Evolutionary conservation across 35 echinoderm and acorn worm genomes (phyloP), one percentile per base, ranked within the genome.

Genomic region (Hemicentrotus pulcherrimus): DNA sequence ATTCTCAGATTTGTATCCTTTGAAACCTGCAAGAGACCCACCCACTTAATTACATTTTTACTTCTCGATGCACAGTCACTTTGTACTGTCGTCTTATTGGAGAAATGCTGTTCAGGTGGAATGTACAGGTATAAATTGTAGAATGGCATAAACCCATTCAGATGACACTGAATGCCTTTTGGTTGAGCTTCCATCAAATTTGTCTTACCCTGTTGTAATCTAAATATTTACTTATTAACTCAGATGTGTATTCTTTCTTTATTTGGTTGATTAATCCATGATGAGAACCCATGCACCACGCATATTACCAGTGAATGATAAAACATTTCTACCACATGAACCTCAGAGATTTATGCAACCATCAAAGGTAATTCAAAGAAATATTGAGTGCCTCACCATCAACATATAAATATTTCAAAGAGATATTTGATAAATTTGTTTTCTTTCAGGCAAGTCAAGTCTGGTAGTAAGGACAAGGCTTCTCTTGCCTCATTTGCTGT

Each of bases 391-490:
- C 7, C 4, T 28, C 18, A 78, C 65, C 4, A 18, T 78, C 18
- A n/a, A 78, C 6, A 28, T 28, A 4, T 22, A 78, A 7, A n/a
- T 78, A 22, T 28, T 78, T 78, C 28, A n/a, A 78, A 55, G 50
- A 55, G 50, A n/a, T 78, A 78, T 78, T 24, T 28, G 7, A 78
- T 78, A 55, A 55, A 7, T 90, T 45, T 90, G 32, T 90, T 90
- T 15, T 90, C 32, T 48, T 91, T 28, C 46, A 97, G 97, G 97
- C 97, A 97, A 95, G 60, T 97, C 4, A 93, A 86, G 19, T 92
- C 94, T 19, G 35, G 88, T 47, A 94, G 92, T n/a, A 97, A 97
- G 86, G 94, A 96, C 85, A 97, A 97, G 94, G 32, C 94, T 22
- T 92, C 97, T 47, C 86, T 95, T 22, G 95, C 94, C 9, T 92